These are phyloP conservation scores for Drusus annulatus DNA, from an alignment of 1,140 invertebrate genomes.

Conservation along the genomic window DNA sequence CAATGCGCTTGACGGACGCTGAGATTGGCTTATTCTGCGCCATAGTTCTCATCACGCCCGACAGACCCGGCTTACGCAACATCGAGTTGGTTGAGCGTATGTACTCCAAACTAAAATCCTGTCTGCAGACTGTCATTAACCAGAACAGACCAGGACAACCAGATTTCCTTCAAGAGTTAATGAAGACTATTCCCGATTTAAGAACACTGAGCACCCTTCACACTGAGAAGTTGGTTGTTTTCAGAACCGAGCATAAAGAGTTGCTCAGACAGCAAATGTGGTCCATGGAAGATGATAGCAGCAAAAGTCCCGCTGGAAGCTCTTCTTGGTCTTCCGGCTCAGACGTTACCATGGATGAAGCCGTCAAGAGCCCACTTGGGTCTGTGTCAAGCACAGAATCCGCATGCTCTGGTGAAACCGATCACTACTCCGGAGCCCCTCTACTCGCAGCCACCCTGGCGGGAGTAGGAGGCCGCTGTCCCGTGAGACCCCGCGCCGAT, in stretches of 20 bases:
- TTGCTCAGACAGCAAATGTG: constrained; percentile 80
- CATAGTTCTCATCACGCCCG: constrained; percentile 93
- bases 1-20: constrained; percentile 89
- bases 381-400: constrained; percentile 90
- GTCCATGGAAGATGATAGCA: constrained; percentile 76
- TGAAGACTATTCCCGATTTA: constrained; percentile 96
- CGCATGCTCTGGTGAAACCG: constrained; percentile 75
- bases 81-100: constrained; percentile 93
- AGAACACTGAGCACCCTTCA: constrained; percentile 96
- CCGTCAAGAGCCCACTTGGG: constrained; percentile 85
- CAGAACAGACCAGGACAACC: constrained; percentile 88
- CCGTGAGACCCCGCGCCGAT: constrained; percentile 81
- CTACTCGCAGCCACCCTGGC: constrained; percentile 84
- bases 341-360: constrained; percentile 81
- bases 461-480: constrained; percentile 72
- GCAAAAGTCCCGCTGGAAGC: constrained; percentile 73
- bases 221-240: constrained; percentile 95
- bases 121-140: constrained; percentile 89
- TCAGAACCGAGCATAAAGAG: constrained; percentile 90
- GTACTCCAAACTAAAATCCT: constrained; percentile 89
- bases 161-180: constrained; percentile 86
- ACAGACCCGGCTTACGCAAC: constrained; percentile 93
- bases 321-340: constrained; percentile 80
- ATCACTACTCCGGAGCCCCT: constrained; percentile 79
- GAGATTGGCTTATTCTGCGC: constrained; percentile 96